Evolutionary conservation across 2,797 vertebrate species (phyloP), one percentile per base, ranked within the genome.

Genomic region (Microcaecilia unicolor): DNA sequence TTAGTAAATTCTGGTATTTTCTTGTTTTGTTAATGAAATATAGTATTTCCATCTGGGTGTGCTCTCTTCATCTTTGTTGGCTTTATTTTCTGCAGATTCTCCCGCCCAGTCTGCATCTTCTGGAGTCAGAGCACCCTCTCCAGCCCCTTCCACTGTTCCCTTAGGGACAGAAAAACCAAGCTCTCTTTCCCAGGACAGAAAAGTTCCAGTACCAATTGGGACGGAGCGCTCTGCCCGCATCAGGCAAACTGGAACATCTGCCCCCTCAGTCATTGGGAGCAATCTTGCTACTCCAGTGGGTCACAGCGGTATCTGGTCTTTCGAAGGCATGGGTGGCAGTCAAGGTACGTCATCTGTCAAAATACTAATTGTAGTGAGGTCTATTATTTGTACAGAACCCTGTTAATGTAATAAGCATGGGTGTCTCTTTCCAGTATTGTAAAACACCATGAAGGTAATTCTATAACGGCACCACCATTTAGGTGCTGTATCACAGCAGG

Each of bases 251-350:
- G 83, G 84, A 72, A 84, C 78, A 12, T 84, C 83, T n/a, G 55
- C 82, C 19, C 81, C 81, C 9, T 83, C 82, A 33, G 82, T 82
- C 18, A 80, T 86, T 9, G 81, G 83, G 38, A 85, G 77, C 70
- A 85, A 84, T 50, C 55, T 86, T 46, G 79, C 84, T 31, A 74
- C 83, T 31, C 78, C 83, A 4, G 84, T 85, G 32, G 83, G 84
- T 27, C 83, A 86, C 2, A 84, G 84, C 51, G 84, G 84, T 36
- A 86, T 86, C 62, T 86, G 84, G 84, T 85, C 83, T 56, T 86
- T 86, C 33, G 83, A 84, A 77, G 83, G 83, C 23, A 82, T 85
- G 64, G 76, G 80, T 59, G 83, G 80, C 55, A 83, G 44, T 67
- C 69, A 83, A 81, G 83, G 83, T 85, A 80, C 30, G 11, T 19